Evolutionary conservation across 2,113 vertebrate species (phyloP), one percentile per base, ranked within the genome.

Genomic region (Tetrax tetrax): DNA sequence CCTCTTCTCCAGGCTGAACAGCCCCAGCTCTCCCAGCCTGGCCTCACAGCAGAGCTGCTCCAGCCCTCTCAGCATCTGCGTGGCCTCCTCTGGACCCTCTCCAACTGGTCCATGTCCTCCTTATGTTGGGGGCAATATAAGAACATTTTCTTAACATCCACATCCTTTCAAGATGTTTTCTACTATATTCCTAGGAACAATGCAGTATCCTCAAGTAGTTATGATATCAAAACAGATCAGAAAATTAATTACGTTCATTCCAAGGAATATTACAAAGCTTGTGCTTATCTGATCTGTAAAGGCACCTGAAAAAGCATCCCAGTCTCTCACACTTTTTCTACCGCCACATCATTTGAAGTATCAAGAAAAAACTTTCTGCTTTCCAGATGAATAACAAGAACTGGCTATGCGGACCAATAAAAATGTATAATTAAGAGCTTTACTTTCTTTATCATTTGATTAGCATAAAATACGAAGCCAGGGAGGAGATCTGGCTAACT

Each of bases 101-200:
- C 41, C 41, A 41, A 41, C 41, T 13, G 41, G 12, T 41, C 41
- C 41, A 41, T 41, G 41, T 41, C 41, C 41, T 41, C 14, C 41
- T 41, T 12, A 41, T 41, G 41, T 14, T 41, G 41, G 41, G 41
- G 41, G 41, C 41, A 38, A 38, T 38, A 38, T 38, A 38, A 38
- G 38, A 38, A 38, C 8, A 38, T 38, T 38, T 38, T 38, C 38
- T 10, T 38, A 38, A 38, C 38, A 38, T 38, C 38, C 38, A 38
- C 11, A 11, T 38, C 38, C 38, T 38, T 38, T 38, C 38, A 38
- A 38, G 38, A 38, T 38, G 38, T 38, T 38, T 28, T 4, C 16
- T 1, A 9, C 3, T 21, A 9, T 2, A 4, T 21, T 24, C 35
- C 56, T 3, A 28, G 31, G 35, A 65, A 29, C 1, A 54, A n/a